These are phyloP conservation scores for Capreolus pygargus DNA, from an alignment of 2,113 vertebrate genomes.

Conservation along the genomic window DNA sequence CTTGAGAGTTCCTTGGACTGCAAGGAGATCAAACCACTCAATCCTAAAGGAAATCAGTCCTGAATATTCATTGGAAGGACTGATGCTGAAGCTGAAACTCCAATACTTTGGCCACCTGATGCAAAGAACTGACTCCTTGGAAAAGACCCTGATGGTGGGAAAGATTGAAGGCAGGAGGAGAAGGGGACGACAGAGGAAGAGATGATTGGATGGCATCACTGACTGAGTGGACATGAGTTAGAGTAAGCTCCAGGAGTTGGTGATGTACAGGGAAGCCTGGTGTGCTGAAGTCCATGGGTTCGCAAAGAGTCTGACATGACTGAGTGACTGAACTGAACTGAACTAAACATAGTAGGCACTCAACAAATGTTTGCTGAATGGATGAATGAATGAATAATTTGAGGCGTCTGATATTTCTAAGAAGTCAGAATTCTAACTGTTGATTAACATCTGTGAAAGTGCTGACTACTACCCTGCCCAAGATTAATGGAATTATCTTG, in stretches of 20 bases:
- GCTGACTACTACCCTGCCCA: not conserved
- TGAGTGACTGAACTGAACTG: not conserved
- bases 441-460: not conserved
- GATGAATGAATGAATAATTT: not conserved
- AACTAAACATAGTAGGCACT: not conserved
- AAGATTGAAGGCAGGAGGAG: not conserved
- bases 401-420: not conserved
- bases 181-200: not conserved
- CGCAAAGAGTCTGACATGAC: not conserved
- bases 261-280: not conserved
- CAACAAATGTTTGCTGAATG: not conserved
- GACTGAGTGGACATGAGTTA: not conserved
- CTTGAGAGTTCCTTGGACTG: not conserved
- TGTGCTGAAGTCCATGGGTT: not conserved
- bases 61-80: not conserved
- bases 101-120: not conserved
- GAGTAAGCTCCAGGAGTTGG: not conserved
- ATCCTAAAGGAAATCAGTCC: not conserved
- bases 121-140: not conserved
- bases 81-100: not conserved
- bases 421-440: not conserved
- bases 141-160: not conserved
- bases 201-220: not conserved
- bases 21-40: not conserved
- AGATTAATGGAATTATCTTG: not conserved